Evolutionary conservation across 2,888 invertebrate species (phyloP), one percentile per base, ranked within the genome.

Genomic region (Suillia variegata): DNA sequence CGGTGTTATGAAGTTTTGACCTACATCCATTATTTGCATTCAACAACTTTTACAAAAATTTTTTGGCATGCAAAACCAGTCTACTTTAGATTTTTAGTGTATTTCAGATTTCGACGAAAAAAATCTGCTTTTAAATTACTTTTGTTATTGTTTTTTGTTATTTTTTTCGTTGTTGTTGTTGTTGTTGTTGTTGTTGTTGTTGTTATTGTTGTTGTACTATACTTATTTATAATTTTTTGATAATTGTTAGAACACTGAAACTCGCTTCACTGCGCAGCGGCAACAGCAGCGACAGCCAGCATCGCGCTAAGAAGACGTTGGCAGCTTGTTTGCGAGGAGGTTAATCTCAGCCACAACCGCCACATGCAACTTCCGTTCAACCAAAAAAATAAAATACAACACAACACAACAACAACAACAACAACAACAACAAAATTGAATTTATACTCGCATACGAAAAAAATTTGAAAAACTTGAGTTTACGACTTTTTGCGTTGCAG

Each of bases 201-300:
- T 59, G 66, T 66, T 66, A 70, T 70, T 70, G 70, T 70, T 67
- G 71, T 69, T 70, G 70, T 71, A 69, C 71, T 54, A 24, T 49
- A 62, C 56, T 51, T 64, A 20, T 62, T 49, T 56, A 52, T n/a
- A n/a, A n/a, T n/a, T n/a, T 57, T 62, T 54, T 8, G 18, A 54
- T 26, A 45, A 26, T n/a, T 38, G 38, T 38, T 38, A 38, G 38
- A 38, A 38, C n/a, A 13, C 38, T 38, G 6, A 8, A 38, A 13
- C n/a, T 38, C 38, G 38, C 38, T 38, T 38, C 10, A n/a, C 38
- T 38, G 38, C 38, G n/a, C 10, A 38, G 38, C 13, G 13, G 3
- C 38, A 38, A 13, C 38, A 38, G n/a, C 38, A 38, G 15, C 38
- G 15, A 38, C n/a, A 13, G 15, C 38, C n/a, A n/a, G n/a, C n/a